Evolutionary conservation across 2,888 invertebrate species (phyloP).

Genomic region (Drosophila meridiana): DNA sequence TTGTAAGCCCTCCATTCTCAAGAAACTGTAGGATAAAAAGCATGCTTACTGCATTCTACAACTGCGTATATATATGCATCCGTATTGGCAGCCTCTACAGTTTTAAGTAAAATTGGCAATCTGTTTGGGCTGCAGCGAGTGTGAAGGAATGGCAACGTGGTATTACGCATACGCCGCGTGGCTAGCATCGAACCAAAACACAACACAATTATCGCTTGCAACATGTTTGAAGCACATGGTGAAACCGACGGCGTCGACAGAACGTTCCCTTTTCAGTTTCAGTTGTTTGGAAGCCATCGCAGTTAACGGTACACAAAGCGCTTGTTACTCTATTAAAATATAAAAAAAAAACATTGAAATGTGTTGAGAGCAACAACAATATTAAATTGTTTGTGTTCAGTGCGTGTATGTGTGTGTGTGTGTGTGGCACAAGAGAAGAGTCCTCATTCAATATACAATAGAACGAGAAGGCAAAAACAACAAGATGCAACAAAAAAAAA

Average conservation of each 20-base stretch:
- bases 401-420: constrained; percentile 18
- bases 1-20: not conserved
- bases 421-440: constrained; percentile 45
- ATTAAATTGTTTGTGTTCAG: constrained; percentile 18
- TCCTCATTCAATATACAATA: constrained; percentile 42
- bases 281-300: constrained; percentile 75
- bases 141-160: constrained; percentile 24
- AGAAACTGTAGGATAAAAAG: not conserved
- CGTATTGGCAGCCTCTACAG: not conserved
- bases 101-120: constrained; percentile 28
- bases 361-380: constrained; percentile 48
- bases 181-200: constrained; percentile 67
- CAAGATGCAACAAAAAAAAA: constrained; percentile 29
- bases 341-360: constrained; percentile 36
- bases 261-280: constrained; percentile 43
- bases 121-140: constrained; percentile 51
- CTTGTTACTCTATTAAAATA: constrained; percentile 21
- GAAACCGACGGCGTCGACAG: constrained; percentile 40
- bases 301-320: constrained; percentile 70
- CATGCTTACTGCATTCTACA: not conserved
- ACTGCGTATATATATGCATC: not conserved
- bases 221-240: constrained; percentile 70
- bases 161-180: constrained; percentile 48
- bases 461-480: constrained; percentile 28
- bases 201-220: constrained; percentile 60